Evolutionary conservation across 1,140 invertebrate species (phyloP).

Genomic region (Episyrphus balteatus): DNA sequence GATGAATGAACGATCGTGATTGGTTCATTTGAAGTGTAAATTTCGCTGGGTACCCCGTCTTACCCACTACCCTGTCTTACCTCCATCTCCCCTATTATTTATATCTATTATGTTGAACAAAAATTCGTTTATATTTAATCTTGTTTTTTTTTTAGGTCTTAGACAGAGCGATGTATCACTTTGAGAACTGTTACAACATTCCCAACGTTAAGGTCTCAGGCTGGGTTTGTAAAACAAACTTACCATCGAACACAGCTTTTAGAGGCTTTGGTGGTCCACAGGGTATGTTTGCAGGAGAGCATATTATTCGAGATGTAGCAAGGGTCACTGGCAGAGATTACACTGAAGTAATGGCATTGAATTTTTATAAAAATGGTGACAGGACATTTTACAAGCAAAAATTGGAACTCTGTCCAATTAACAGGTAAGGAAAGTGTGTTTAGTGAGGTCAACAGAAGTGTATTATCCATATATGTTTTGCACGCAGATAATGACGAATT

Average conservation of each 20-base stretch:
- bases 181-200: conserved; percentile 67
- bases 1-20: no score
- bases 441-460: background rate
- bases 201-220: conserved; percentile 56
- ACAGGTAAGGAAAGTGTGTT: conserved; percentile 19
- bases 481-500: no score
- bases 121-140: no score
- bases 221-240: conserved; percentile 69
- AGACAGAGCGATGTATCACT: conserved; percentile 67
- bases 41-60: no score
- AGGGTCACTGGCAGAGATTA: conserved; percentile 51
- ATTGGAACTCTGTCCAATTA: conserved; percentile 62
- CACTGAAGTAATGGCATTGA: conserved; percentile 50
- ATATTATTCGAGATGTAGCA: conserved; percentile 65
- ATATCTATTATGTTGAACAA: no score
- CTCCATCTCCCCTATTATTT: no score
- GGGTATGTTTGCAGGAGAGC: conserved; percentile 76
- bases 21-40: no score
- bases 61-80: no score
- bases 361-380: conserved; percentile 74
- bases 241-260: conserved; percentile 84
- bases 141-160: conserved; percentile 60
- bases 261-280: conserved; percentile 83
- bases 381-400: conserved; percentile 68
- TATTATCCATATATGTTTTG: background rate